phyloP scores from a whole-genome alignment of 2,888 invertebrate species.

The Elysia crispata region DNA sequence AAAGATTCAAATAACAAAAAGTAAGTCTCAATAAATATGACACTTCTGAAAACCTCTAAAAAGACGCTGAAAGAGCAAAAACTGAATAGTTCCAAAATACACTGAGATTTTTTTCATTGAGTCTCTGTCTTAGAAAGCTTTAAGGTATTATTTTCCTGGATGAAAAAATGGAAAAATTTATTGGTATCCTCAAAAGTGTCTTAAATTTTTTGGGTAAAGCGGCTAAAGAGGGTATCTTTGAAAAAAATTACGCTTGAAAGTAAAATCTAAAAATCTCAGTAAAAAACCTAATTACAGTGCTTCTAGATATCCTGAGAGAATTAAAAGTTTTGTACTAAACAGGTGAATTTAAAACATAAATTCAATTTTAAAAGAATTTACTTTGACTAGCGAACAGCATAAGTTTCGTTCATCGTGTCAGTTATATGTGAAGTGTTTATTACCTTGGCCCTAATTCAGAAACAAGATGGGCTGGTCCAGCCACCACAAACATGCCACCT shows the following conservation, averaged over 20 bases:
- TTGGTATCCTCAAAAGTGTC: too few species aligned
- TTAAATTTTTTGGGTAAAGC: too few species aligned
- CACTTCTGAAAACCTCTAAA: too few species aligned
- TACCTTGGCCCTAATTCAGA: conserved; percentile 82
- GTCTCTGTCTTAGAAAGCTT: not conserved
- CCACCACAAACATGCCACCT: conserved; percentile 80
- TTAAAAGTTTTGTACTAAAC: not conserved
- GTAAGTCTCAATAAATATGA: not conserved
- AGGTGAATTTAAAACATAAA: not conserved
- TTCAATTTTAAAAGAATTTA: too few species aligned
- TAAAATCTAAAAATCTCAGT: not conserved
- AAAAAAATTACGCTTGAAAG: too few species aligned
- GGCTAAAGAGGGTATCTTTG: too few species aligned
- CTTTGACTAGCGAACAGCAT: too few species aligned
- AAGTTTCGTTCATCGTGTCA: not conserved
- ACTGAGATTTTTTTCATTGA: too few species aligned
- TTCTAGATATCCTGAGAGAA: not conserved
- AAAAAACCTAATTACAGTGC: not conserved
- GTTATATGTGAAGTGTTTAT: conserved; percentile 71
- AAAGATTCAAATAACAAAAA: not conserved
- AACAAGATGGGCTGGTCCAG: conserved; percentile 78
- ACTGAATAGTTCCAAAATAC: too few species aligned
- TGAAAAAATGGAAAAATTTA: not conserved
- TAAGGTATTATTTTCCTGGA: not conserved
- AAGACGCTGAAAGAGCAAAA: too few species aligned